Evolutionary conservation across 2,888 invertebrate genomes (phyloP).

Genomic region (Platycnemis pennipes): DNA sequence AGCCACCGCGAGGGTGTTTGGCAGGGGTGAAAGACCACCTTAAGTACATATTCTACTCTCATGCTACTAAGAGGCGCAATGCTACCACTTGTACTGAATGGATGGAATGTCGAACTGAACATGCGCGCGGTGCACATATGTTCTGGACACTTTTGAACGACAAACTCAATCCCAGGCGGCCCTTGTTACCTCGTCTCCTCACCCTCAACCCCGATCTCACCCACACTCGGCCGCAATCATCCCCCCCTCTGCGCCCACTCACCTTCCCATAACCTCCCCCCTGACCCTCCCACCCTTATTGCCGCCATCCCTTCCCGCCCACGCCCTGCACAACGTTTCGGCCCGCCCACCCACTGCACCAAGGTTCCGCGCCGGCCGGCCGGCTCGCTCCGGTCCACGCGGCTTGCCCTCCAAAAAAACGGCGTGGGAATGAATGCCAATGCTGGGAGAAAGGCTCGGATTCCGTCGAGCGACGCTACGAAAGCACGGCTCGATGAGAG

Average conservation of each 20-base stretch:
- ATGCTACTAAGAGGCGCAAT: too few relatives aligned
- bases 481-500: too few relatives aligned
- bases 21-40: too few relatives aligned
- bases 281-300: neutral
- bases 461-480: neutral
- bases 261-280: neutral
- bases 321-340: neutral
- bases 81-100: too few relatives aligned
- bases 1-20: too few relatives aligned
- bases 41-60: too few relatives aligned
- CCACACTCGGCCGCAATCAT: neutral
- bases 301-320: neutral
- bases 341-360: neutral
- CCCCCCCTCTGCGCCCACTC: neutral
- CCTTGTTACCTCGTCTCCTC: neutral
- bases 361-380: constrained; percentile 4
- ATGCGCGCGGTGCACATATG: too few relatives aligned
- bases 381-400: neutral
- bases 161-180: neutral
- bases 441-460: neutral
- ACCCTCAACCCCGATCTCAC: neutral
- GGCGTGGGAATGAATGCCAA: constrained; percentile 19
- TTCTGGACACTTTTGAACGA: neutral
- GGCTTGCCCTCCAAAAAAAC: neutral
- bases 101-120: too few relatives aligned